phyloP scores from a whole-genome alignment of 2,113 vertebrate genomes.

The Stomatorhinus ivindoensis region DNA sequence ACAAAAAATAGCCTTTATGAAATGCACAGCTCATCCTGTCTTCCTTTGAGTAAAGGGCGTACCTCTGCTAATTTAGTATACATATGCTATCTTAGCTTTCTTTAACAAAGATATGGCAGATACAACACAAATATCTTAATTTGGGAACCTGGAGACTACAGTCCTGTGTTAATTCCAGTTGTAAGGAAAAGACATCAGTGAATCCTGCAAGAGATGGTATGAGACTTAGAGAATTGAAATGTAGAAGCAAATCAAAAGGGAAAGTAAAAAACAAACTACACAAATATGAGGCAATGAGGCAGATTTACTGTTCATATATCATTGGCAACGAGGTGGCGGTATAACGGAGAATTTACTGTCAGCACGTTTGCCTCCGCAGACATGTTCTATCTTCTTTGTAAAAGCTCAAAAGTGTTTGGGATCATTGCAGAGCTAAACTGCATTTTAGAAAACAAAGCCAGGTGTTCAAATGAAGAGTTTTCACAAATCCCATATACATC shows the following conservation, averaged over 20 bases:
- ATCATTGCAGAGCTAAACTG: not conserved
- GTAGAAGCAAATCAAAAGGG: not conserved
- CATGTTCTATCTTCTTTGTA: not conserved
- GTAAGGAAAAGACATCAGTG: not conserved
- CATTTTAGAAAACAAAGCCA: constrained; percentile 3
- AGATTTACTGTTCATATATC: not conserved
- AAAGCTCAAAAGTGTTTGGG: not conserved
- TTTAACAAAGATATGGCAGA: not conserved
- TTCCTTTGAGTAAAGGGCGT: not conserved
- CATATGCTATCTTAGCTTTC: not conserved
- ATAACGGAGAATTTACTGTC: not conserved
- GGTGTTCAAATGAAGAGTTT: not conserved
- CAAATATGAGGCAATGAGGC: not conserved
- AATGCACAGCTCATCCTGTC: not conserved
- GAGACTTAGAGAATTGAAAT: not conserved
- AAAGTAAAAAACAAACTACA: not conserved
- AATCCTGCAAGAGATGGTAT: not conserved
- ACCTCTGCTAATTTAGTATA: not conserved
- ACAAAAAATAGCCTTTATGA: not conserved
- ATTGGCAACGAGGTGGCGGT: not conserved
- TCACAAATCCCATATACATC: not conserved
- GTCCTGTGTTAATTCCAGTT: not conserved
- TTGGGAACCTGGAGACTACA: not conserved
- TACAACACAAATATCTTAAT: not conserved
- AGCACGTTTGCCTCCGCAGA: not conserved